Evolutionary conservation across 2,113 vertebrate species (phyloP).

Genomic region (Pteronura brasiliensis): DNA sequence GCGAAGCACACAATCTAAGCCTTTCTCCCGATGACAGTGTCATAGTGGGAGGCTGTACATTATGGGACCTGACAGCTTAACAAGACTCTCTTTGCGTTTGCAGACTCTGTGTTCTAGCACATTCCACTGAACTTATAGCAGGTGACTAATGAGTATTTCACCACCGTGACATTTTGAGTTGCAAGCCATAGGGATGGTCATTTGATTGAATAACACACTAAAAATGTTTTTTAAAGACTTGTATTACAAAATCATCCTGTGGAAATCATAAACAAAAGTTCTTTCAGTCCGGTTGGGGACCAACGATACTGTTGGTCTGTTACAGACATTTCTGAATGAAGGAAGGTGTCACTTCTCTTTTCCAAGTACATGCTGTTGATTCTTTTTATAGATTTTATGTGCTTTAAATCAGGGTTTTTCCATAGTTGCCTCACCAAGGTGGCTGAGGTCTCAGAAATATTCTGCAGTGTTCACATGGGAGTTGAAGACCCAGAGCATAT

Average conservation of each 20-base stretch:
- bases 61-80: conserved; percentile 60
- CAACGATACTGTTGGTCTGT: neutral
- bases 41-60: neutral
- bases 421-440: neutral
- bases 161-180: conserved; percentile 51
- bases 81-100: conserved; percentile 52
- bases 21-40: conserved; percentile 33
- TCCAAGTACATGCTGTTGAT: neutral
- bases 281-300: neutral
- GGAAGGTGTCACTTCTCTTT: neutral
- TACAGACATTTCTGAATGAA: neutral
- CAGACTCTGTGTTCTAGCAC: conserved; percentile 47
- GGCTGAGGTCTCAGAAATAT: neutral
- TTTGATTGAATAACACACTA: conserved; percentile 46
- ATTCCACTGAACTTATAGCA: conserved; percentile 60
- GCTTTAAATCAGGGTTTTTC: conserved; percentile 20
- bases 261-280: conserved; percentile 15
- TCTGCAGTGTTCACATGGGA: neutral
- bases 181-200: conserved; percentile 31
- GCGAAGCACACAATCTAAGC: conserved; percentile 13
- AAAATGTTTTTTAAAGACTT: conserved; percentile 4
- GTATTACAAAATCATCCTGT: conserved; percentile 35
- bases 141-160: conserved; percentile 67
- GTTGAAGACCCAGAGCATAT: neutral
- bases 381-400: neutral